Percentiles rank a stretch among this genome's conserved stretches.
These are phyloP conservation scores for Calycopis cecrops DNA, from an alignment of 1,140 invertebrate species.

Conservation along the genomic window DNA sequence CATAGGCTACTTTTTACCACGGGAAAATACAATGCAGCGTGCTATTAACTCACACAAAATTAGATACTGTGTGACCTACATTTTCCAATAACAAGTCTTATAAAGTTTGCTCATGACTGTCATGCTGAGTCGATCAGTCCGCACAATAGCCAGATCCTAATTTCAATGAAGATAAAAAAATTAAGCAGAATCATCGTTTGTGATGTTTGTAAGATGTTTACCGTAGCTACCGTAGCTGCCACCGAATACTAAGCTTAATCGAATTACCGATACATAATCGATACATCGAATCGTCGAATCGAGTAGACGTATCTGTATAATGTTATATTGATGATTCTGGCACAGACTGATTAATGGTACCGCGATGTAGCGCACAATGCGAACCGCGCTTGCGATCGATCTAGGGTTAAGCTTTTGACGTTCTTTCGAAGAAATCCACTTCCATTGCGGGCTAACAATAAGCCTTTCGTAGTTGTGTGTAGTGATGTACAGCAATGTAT, in stretches of 20 bases:
- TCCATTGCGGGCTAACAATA: conserved; percentile 27
- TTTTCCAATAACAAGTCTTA: too few relatives aligned
- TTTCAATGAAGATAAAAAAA: too few relatives aligned
- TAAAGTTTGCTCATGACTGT: too few relatives aligned
- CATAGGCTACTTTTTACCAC: too few relatives aligned
- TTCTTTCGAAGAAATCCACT: conserved; percentile 7
- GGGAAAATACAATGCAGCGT: too few relatives aligned
- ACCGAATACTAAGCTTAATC: conserved; percentile 57
- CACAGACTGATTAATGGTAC: conserved; percentile 70
- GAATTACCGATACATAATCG: conserved; percentile 69
- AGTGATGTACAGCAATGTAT: conserved; percentile 30
- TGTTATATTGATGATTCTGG: conserved; percentile 71
- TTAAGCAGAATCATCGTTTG: too few relatives aligned
- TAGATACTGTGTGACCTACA: too few relatives aligned
- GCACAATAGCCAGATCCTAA: too few relatives aligned
- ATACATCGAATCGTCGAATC: conserved; percentile 60
- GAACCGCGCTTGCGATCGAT: conserved; percentile 36
- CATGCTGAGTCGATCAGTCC: too few relatives aligned
- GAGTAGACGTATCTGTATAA: conserved; percentile 67
- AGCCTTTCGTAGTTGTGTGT: conserved; percentile 15
- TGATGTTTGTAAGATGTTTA: conserved; percentile 40
- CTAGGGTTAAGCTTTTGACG: conserved; percentile 29
- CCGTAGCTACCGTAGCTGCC: conserved; percentile 52
- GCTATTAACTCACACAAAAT: too few relatives aligned
- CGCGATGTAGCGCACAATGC: conserved; percentile 59